Percentiles rank a stretch among this genome's conserved stretches.
Evolutionary conservation across 2,797 vertebrate genomes (phyloP).

Genomic region (Rhinogobio ventralis): DNA sequence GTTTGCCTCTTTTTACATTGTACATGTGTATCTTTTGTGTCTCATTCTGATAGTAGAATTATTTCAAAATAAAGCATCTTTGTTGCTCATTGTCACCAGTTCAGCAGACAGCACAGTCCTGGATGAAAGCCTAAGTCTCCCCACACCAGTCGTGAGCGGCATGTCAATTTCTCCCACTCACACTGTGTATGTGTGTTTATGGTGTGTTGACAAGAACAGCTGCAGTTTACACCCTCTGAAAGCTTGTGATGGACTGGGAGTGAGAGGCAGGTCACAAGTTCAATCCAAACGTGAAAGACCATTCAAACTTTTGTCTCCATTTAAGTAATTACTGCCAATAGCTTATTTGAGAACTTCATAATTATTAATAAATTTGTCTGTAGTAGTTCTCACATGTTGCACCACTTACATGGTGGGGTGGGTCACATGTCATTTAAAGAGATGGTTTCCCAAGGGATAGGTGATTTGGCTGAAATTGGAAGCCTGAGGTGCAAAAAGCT

Average conservation of each 20-base stretch:
- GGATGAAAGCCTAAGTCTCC: constrained; percentile 37
- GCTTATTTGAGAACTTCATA: fast-evolving
- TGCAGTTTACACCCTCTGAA: not conserved
- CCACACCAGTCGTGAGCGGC: not conserved
- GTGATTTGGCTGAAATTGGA: not conserved
- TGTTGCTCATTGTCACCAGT: constrained; percentile 26
- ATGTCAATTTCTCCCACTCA: not conserved
- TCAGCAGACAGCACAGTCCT: constrained; percentile 25
- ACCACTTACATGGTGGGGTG: not conserved
- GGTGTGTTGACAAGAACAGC: constrained; percentile 24
- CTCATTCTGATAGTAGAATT: constrained; percentile 14
- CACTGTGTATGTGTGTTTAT: constrained; percentile 15
- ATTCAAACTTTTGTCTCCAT: not conserved
- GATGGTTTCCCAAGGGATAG: not conserved
- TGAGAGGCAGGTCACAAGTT: constrained; percentile 21
- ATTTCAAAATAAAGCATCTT: constrained; percentile 12
- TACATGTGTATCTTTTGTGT: constrained; percentile 17
- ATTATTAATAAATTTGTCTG: not conserved
- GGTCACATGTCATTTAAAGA: not conserved
- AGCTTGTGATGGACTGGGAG: not conserved
- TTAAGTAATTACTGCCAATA: not conserved
- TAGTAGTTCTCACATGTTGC: not conserved
- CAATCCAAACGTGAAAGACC: not conserved
- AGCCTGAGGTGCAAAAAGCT: not conserved
- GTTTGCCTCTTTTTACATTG: not conserved